A percentile compares a stretch with the other conserved stretches of the same genome.
These are phyloP conservation scores for Spondyliosoma cantharus DNA, from an alignment of 2,797 vertebrate species.

Conservation along the genomic window DNA sequence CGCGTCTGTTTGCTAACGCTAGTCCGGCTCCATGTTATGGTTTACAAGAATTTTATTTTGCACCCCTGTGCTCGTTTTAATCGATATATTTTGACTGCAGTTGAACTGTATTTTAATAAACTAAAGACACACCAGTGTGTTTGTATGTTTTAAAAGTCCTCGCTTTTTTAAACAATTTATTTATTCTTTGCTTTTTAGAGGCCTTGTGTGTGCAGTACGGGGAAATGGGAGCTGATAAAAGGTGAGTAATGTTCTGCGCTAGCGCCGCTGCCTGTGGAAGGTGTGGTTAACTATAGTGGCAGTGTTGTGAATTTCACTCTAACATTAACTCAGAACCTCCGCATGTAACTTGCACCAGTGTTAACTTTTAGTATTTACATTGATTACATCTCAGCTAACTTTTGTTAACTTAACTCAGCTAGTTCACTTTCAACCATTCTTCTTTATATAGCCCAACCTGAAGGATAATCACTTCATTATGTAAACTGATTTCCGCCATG, in stretches of 20 bases:
- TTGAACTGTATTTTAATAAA: accelerated
- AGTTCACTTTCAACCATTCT: not conserved
- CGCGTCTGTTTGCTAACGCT: not conserved
- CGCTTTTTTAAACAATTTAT: too few relatives aligned
- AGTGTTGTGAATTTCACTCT: not conserved
- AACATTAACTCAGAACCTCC: accelerated
- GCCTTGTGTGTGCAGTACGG: slow-evolving; percentile 13
- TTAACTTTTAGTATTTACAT: too few relatives aligned
- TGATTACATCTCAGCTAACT: too few relatives aligned
- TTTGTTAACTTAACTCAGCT: too few relatives aligned
- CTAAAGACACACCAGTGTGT: accelerated
- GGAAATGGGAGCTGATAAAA: slow-evolving; percentile 86
- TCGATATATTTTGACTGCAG: accelerated
- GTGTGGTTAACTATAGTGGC: not conserved
- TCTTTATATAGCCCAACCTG: too few relatives aligned
- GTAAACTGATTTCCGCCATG: too few relatives aligned
- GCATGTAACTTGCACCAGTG: not conserved
- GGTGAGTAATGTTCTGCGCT: slow-evolving; percentile 71
- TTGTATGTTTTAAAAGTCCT: accelerated
- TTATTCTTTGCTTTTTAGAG: slow-evolving; percentile 14
- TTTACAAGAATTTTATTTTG: not conserved
- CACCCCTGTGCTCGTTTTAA: too few relatives aligned
- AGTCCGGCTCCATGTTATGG: slow-evolving; percentile 40
- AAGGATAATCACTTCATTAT: too few relatives aligned
- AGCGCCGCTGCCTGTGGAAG: not conserved